These are phyloP conservation scores for Lindbergichthys nudifrons DNA, from an alignment of 2,797 vertebrate species.

Conservation along the genomic window DNA sequence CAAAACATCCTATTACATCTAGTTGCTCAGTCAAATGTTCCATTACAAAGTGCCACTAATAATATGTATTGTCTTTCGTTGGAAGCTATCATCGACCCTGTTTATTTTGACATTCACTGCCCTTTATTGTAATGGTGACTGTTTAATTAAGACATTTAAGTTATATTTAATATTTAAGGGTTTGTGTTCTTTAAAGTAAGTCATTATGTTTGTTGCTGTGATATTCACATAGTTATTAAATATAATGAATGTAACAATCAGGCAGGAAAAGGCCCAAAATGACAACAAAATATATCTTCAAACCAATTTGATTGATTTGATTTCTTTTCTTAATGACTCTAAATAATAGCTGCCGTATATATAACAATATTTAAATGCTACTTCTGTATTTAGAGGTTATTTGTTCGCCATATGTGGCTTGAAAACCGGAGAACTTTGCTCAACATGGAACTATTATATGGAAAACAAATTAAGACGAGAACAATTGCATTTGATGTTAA, in stretches of 20 bases:
- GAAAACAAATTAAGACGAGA: background rate
- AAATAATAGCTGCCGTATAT: background rate
- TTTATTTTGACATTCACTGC: constrained; percentile 5
- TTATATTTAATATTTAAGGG: no score
- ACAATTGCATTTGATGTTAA: background rate
- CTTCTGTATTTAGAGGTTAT: background rate
- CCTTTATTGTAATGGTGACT: background rate
- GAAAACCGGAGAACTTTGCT: background rate
- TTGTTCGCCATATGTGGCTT: background rate
- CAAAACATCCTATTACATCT: background rate
- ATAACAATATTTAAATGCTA: background rate
- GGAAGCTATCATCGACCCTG: background rate
- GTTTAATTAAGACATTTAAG: background rate
- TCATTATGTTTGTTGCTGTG: no score
- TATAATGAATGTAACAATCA: no score
- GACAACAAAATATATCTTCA: no score
- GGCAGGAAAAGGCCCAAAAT: no score
- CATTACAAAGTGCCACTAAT: constrained; percentile 47
- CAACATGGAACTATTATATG: background rate
- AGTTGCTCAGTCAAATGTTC: constrained; percentile 48
- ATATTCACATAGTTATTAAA: no score
- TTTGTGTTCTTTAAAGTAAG: no score
- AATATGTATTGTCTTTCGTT: constrained; percentile 32
- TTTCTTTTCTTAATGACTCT: background rate
- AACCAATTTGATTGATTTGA: no score